Base-by-base conservation (phyloP, 2,888 invertebrate species). In the Dione vanillae region DNA sequence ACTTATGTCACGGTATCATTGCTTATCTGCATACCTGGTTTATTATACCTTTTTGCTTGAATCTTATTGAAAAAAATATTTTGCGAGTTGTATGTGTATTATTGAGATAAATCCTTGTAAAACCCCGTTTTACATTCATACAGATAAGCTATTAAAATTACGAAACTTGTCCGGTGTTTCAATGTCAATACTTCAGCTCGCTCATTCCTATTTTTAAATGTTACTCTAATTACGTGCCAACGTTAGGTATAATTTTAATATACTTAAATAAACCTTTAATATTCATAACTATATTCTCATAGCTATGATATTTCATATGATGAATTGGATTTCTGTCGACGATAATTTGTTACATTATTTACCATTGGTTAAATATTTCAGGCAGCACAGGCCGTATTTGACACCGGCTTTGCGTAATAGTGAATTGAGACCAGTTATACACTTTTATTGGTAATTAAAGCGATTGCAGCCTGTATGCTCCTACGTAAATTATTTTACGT, bases 321-420 rank as follows among this genome's bases (percentile, higher is more conserved):
- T 65, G 47, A 59, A 65, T 69, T 16, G 59, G 40, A 59, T 70
- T 52, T 59, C 69, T 41, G 65, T 58, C 40, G 54, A 56, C 37
- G 58, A 37, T 65, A 52, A 70, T 54, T 59, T 59, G 66, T 56
- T 37, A 67, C 43, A 47, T 59, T 67, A 59, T 67, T 67, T 67
- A 49, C 40, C 52, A 65, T 69, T 64, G 68, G 62, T 69, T 52
- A 64, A 64, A 69, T 64, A 69, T 69, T 69, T 69, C 68, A 70
- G 61, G 37, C 52, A 56, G 66, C 65, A 61, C 59, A 70, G 61
- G 66, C 66, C 45, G 69, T 69, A 65, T 59, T 65, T 65, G 70
- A 70, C 70, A 70, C 70, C 62, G 61, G 70, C 62, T 70, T 70
- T 66, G 61, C 27, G 66, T 70, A 70, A 70, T 66, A 59, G 52